Evolutionary conservation across 30 jellyfish, hydroid and myxozoan genomes (phyloP).

Genomic region (Rhopilema esculentum): DNA sequence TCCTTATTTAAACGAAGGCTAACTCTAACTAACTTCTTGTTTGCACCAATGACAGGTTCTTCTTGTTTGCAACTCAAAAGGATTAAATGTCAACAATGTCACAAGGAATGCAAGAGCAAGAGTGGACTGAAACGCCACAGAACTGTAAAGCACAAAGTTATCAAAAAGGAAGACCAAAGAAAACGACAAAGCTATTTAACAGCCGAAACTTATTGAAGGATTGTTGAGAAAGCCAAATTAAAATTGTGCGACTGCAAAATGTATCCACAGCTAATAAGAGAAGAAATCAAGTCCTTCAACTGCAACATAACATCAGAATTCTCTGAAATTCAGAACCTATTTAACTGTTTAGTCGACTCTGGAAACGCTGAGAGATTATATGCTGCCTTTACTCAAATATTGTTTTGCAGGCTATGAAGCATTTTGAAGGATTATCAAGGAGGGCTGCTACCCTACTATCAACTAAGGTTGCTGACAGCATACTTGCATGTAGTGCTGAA

Average conservation of each 20-base stretch:
- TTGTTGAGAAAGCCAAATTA: background rate
- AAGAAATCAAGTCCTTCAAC: background rate
- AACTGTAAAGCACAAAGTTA: too few species aligned
- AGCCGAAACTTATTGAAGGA: background rate
- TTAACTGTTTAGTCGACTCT: background rate
- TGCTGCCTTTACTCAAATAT: background rate
- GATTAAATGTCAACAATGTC: too few species aligned
- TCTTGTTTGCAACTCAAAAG: too few species aligned
- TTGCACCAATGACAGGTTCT: too few species aligned
- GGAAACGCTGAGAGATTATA: constrained; percentile 4
- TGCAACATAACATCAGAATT: background rate
- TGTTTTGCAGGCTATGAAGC: background rate
- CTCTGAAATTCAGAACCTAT: background rate
- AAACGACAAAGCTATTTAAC: background rate
- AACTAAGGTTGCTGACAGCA: constrained; percentile 2
- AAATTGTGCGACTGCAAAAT: background rate
- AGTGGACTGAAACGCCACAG: too few species aligned
- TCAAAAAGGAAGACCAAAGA: too few species aligned
- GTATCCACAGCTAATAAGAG: background rate
- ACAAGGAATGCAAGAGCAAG: too few species aligned
- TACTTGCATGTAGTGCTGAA: background rate
- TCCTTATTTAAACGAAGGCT: too few species aligned
- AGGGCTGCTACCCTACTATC: constrained; percentile 4
- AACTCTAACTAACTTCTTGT: too few species aligned
- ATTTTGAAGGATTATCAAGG: constrained; percentile 11